Conservation (phyloP, 2,888 invertebrate species). For the Apotomis capreana region DNA sequence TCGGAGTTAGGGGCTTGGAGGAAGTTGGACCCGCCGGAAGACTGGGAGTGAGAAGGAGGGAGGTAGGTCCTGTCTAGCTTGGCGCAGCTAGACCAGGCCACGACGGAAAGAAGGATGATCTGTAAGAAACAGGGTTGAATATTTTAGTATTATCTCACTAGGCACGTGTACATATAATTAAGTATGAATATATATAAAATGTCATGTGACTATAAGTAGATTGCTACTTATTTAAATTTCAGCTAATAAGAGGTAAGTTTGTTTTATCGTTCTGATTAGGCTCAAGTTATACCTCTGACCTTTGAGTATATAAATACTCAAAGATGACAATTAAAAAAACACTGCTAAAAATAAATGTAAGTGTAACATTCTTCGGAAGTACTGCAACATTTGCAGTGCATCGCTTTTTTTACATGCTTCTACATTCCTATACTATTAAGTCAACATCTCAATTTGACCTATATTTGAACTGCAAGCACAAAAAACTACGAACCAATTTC, state of each 20-base stretch:
- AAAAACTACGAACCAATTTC: slow-evolving; percentile 65
- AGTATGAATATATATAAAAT: not conserved
- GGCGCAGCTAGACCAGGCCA: slow-evolving; percentile 63
- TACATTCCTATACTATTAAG: not conserved
- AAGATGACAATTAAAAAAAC: too few species aligned
- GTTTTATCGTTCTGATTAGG: too few species aligned
- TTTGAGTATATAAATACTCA: too few species aligned
- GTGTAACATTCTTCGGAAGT: too few species aligned
- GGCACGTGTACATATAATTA: not conserved
- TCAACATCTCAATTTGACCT: not conserved
- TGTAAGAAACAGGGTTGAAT: slow-evolving; percentile 48
- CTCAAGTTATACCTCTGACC: too few species aligned
- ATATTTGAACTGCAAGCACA: slow-evolving; percentile 1
- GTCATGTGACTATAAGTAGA: too few species aligned
- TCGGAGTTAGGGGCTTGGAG: slow-evolving; percentile 58
- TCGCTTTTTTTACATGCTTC: not conserved
- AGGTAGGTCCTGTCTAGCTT: slow-evolving; percentile 73
- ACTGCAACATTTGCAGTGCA: not conserved
- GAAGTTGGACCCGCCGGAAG: slow-evolving; percentile 64
- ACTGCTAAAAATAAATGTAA: too few species aligned
- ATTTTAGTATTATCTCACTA: not conserved
- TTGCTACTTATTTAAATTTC: too few species aligned
- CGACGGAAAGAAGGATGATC: slow-evolving; percentile 64
- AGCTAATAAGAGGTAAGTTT: too few species aligned
- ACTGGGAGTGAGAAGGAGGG: slow-evolving; percentile 63